phyloP scores from a whole-genome alignment of 2,888 invertebrate genomes.

The Germaria angustata region DNA sequence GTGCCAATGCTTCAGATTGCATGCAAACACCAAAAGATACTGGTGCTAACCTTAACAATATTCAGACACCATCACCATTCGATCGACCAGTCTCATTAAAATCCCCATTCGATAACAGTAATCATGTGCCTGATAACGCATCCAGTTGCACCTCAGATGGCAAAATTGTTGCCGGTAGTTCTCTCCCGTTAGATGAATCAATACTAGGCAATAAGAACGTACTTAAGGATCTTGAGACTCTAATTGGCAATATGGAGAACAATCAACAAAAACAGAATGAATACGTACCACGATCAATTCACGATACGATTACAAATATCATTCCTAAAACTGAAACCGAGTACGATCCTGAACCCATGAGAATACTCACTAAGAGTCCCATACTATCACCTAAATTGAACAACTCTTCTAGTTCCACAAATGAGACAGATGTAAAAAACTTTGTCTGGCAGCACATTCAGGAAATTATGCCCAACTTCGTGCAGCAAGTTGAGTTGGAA shows the following conservation, averaged over 20 bases:
- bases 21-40: constrained; percentile 70
- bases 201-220: constrained; percentile 73
- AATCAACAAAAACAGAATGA: constrained; percentile 79
- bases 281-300: constrained; percentile 75
- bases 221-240: constrained; percentile 79
- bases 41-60: constrained; percentile 60
- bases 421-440: constrained; percentile 75
- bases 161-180: constrained; percentile 70
- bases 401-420: constrained; percentile 31
- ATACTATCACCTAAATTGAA: constrained; percentile 72
- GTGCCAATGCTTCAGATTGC: constrained; percentile 77
- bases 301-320: constrained; percentile 76
- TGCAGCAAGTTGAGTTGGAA: constrained; percentile 79
- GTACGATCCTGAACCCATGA: constrained; percentile 74
- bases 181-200: constrained; percentile 71
- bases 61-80: constrained; percentile 56
- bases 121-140: constrained; percentile 60
- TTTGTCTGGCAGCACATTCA: constrained; percentile 80
- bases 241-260: constrained; percentile 80
- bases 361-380: constrained; percentile 79
- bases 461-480: constrained; percentile 79
- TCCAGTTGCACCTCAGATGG: constrained; percentile 69
- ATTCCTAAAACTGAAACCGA: constrained; percentile 72
- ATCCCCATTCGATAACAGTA: constrained; percentile 50
- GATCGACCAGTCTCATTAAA: constrained; percentile 52